Evolutionary conservation across 1,140 invertebrate genomes (phyloP), one percentile per base, ranked within the genome.

Genomic region (Zaprionus camerounensis): DNA sequence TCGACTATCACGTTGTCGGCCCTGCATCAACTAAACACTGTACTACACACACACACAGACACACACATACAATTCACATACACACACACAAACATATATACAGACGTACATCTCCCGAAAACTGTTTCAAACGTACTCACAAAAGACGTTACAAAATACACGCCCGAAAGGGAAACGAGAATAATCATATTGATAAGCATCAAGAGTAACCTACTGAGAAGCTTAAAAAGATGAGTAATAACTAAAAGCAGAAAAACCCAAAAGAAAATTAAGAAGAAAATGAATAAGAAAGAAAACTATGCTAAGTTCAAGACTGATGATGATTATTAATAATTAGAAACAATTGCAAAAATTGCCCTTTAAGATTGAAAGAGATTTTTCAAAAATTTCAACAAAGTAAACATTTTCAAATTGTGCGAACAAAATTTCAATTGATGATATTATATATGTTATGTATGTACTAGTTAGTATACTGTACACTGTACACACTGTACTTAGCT

Each of bases 261-360:
- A 51, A 70, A 61, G 6, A 28, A 44, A 79, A 57, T 2, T 13
- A n/a, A 68, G 36, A 53, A 67, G 55, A 31, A 55, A 5, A 65
- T 46, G 11, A 34, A 34, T 11, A 20, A 46, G 56, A 65, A 31
- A 17, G 69, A 85, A 85, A 78, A 55, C 69, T 91, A 90, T 81
- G 83, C 71, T 91, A 91, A 91, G 90, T 91, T 91, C 78, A 91
- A 91, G 90, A 91, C 90, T 91, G 90, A 91, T 90, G 90, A 90
- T 78, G 90, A 90, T 91, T 90, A 83, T 91, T 83, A 76, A 90
- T 81, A 91, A 90, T 86, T 91, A 91, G 68, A 75, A 34, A 69
- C 72, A 81, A 83, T 66, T 70, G 55, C 59, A 67, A 57, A 53
- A 62, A 51, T 55, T 51, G 36, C 36, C 46, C 51, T 49, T n/a